phyloP scores from a whole-genome alignment of 92 coral and sea anemone species.

The Heliopora coerulea region DNA sequence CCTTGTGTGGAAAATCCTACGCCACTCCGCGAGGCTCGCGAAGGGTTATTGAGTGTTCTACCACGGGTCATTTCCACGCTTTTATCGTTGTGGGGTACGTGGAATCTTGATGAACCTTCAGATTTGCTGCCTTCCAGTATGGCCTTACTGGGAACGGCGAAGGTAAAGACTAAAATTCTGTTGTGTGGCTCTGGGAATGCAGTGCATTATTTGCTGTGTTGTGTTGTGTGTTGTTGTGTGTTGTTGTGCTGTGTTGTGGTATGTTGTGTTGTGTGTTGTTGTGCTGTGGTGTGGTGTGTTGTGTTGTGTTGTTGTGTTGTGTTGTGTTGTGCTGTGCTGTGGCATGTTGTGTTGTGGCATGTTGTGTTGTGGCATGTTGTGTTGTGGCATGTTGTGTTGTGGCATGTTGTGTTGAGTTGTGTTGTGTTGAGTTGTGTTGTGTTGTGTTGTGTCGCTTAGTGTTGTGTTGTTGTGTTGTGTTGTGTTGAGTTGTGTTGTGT shows the following conservation, averaged over 20 bases:
- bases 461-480: no score
- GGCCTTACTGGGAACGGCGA: conserved; percentile 83
- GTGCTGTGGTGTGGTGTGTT: conserved; percentile 7
- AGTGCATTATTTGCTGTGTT: not conserved
- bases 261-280: not conserved
- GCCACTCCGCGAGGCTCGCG: conserved; percentile 88
- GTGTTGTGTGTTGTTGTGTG: not conserved
- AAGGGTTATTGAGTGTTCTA: conserved; percentile 74
- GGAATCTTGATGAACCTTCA: conserved; percentile 71
- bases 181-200: not conserved
- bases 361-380: no score
- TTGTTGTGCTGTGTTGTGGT: not conserved
- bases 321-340: no score
- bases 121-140: conserved; percentile 75
- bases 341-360: no score
- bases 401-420: no score
- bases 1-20: conserved; percentile 73
- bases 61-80: conserved; percentile 81
- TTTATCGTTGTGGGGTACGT: conserved; percentile 80
- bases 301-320: conserved; percentile 8
- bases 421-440: no score
- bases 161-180: conserved; percentile 48
- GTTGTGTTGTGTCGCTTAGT: no score
- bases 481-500: no score
- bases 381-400: no score